Conservation (phyloP, 2,113 vertebrate species). For the Notarius lentiginosus region DNA sequence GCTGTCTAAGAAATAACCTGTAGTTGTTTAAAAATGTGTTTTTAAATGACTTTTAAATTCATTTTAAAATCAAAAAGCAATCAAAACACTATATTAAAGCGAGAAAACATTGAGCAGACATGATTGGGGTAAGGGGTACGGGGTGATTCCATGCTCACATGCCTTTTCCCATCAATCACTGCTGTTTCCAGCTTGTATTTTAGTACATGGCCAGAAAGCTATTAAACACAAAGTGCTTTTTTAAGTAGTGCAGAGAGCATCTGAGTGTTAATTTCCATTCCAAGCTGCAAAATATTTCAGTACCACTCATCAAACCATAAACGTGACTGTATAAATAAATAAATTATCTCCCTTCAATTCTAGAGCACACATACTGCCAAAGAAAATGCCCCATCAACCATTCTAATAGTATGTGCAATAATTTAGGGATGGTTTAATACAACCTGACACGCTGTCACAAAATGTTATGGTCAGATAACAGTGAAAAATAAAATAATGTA, state of each 20-base stretch:
- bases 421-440: neutral
- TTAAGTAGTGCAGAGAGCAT: neutral
- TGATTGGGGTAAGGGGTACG: neutral
- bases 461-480: neutral
- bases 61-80: neutral
- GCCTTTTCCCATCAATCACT: neutral
- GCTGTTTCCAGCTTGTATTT: neutral
- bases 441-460: neutral
- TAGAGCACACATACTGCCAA: neutral
- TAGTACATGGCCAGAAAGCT: neutral
- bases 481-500: neutral
- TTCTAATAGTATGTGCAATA: neutral
- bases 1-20: neutral
- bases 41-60: neutral
- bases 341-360: neutral
- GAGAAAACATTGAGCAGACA: neutral
- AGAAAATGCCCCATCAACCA: neutral
- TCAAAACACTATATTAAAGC: neutral
- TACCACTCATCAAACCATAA: neutral
- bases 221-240: constrained; percentile 12
- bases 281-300: neutral
- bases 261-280: neutral
- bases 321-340: neutral
- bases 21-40: neutral
- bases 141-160: neutral